A percentile compares a stretch with the other conserved stretches of the same genome.
Evolutionary conservation across 2,888 invertebrate genomes (phyloP).

Genomic region (Pammene aurita): DNA sequence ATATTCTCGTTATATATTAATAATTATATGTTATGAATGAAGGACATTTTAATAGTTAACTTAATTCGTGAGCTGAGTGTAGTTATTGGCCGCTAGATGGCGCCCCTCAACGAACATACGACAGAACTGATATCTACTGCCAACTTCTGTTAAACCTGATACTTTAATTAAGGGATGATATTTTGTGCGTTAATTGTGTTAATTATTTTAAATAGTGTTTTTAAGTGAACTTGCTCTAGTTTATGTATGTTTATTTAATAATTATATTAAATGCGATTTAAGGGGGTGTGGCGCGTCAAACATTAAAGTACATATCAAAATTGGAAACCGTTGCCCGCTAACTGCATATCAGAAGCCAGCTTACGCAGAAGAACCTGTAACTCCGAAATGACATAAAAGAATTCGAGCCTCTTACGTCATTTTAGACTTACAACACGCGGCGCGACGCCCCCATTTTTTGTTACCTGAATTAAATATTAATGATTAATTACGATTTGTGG

Average conservation of each 20-base stretch:
- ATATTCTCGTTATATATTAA: constrained; percentile 62
- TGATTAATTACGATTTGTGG: constrained; percentile 82
- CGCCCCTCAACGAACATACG: constrained; percentile 22
- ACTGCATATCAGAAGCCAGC: constrained; percentile 65
- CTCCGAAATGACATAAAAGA: constrained; percentile 41
- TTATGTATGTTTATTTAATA: constrained; percentile 78
- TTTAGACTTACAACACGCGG: constrained; percentile 49
- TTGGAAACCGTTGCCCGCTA: constrained; percentile 39
- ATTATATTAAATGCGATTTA: constrained; percentile 69
- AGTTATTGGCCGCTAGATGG: constrained; percentile 6
- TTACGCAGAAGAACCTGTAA: constrained; percentile 37
- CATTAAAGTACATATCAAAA: constrained; percentile 64
- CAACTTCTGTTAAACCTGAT: constrained; percentile 70
- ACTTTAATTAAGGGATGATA: constrained; percentile 65
- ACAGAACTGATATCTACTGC: constrained; percentile 75
- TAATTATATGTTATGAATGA: constrained; percentile 54
- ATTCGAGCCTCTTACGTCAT: constrained; percentile 44
- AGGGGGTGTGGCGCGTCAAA: constrained; percentile 59
- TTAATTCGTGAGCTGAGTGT: constrained; percentile 26
- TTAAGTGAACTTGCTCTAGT: constrained; percentile 75
- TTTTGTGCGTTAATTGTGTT: constrained; percentile 77
- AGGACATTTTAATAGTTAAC: constrained; percentile 28
- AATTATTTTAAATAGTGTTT: constrained; percentile 74
- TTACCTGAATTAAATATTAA: constrained; percentile 83
- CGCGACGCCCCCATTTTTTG: constrained; percentile 77